Evolutionary conservation across 2,113 vertebrate genomes (phyloP), one percentile per base, ranked within the genome.

Genomic region (Pogona vitticeps): DNA sequence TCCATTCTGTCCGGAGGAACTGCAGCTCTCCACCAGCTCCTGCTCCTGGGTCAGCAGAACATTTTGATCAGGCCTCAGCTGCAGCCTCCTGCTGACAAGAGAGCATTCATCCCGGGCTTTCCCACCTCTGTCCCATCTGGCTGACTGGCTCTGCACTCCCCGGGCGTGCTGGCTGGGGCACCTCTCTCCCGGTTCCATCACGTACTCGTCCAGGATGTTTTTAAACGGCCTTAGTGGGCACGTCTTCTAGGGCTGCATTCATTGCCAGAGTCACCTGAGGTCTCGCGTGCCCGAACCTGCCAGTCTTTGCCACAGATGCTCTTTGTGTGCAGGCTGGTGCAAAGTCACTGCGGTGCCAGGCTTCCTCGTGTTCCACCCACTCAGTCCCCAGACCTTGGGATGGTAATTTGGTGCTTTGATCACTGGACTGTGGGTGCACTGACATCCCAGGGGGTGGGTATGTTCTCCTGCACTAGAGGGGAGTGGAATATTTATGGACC

Each of bases 201-300:
- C 56, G 10, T 36, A 12, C 38, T 23, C 18, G 12, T 58, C 42
- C 63, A 31, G 46, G 76, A 59, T 21, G 84, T 40, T 79, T n/a
- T 79, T 68, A 59, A 79, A 59, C n/a, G 13, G n/a, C n/a, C 46
- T 23, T 58, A n/a, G 65, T 67, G 42, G 58, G 33, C 23, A 2
- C 38, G 58, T 63, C 42, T 77, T 56, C 61, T 65, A 28, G 6
- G 9, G 12, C 72, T 36, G 76, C 21, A 17, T 70, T 72, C 65
- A 61, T 38, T 15, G 42, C 33, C 38, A 21, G n/a, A 86, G 84
- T 79, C 84, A 59, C 76, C 75, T 28, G 33, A 86, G 65, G 84
- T 15, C 3, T 86, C 65, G 14, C 59, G 1, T 13, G 42, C 33
- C 46, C 3, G 9, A 38, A 65, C 15, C 76, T 71, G 71, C 46